phyloP scores from a whole-genome alignment of 2,888 invertebrate genomes.

The Phorcus lineatus region DNA sequence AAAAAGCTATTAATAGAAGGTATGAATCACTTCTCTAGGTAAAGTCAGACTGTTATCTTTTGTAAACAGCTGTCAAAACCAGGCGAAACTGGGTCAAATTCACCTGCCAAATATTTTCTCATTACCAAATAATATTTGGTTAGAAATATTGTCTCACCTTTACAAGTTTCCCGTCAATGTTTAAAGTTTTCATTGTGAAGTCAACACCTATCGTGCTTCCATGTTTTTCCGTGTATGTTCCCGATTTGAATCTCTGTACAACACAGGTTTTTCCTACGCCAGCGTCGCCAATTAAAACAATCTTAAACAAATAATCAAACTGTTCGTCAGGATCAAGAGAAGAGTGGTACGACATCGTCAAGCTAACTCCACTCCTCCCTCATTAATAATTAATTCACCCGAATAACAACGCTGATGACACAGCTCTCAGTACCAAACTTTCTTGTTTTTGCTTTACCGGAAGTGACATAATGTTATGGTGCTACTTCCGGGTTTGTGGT shows the following conservation, averaged over 20 bases:
- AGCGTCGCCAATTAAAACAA: slow-evolving; percentile 88
- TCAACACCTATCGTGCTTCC: slow-evolving; percentile 98
- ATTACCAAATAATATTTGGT: too few species aligned
- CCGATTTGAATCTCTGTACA: slow-evolving; percentile 95
- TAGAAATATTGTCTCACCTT: slow-evolving; percentile 81
- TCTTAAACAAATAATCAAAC: slow-evolving; percentile 96
- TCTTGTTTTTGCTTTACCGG: slow-evolving; percentile 15
- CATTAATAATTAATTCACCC: neutral
- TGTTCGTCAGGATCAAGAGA: slow-evolving; percentile 76
- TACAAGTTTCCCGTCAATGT: slow-evolving; percentile 94
- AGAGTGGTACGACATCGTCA: slow-evolving; percentile 61
- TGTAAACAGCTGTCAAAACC: neutral
- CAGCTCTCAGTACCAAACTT: slow-evolving; percentile 7
- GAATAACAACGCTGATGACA: neutral
- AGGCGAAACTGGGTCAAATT: neutral
- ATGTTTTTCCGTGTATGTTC: slow-evolving; percentile 92
- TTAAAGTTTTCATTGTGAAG: slow-evolving; percentile 97
- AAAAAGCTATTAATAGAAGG: neutral
- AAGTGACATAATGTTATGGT: slow-evolving; percentile 12
- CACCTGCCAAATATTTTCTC: too few species aligned
- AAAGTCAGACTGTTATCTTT: neutral
- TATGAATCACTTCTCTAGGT: neutral
- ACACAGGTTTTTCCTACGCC: slow-evolving; percentile 89
- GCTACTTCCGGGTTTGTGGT: neutral
- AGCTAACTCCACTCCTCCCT: neutral